Evolutionary conservation across 2,888 invertebrate species (phyloP), one percentile per base, ranked within the genome.

Genomic region (Andrena bucephala): DNA sequence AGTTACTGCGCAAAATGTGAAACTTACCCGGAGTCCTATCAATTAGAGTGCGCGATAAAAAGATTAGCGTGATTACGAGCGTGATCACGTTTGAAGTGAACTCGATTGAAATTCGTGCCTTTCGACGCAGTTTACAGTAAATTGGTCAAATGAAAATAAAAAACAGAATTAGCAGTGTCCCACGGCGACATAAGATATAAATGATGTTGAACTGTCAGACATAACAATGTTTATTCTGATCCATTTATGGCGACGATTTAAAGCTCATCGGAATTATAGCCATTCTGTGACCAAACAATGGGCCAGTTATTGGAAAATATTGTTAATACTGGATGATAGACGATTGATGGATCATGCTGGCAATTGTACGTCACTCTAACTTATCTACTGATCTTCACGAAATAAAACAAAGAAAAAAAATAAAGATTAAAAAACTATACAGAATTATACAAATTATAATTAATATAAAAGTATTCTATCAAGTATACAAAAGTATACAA

Each of bases 1-100:
- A 63, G 31, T 20, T 67, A 8, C 29, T 24, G 10, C 7, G 42
- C 27, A 29, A 60, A 73, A 52, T 3, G 1, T 0, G 1, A n/a
- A 13, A 13, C 0, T 13, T 29, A 33, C 42, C 24, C 7, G 31
- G 7, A 24, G 67, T 73, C 73, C 8, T 73, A 73, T 67, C 57
- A 31, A 70, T 33, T 33, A 60, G 66, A 67, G n/a, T 62, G 50
- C 29, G 10, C 6, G 67, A 78, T 78, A 67, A 62, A 62, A 6
- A 27, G 66, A 78, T 68, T 24, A 68, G 3, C 2, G 5, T 13
- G 52, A 67, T 74, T 74, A 31, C 3, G 54, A 67, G 5, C 7
- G 42, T 33, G 42, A 63, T 13, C 31, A 27, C 7, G 42, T 7
- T 48, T 8, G 8, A 13, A 10, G 20, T 63, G 36, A 33, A 57